Evolutionary conservation across 2,888 invertebrate genomes (phyloP).

Genomic region (Parnassius mnemosyne): DNA sequence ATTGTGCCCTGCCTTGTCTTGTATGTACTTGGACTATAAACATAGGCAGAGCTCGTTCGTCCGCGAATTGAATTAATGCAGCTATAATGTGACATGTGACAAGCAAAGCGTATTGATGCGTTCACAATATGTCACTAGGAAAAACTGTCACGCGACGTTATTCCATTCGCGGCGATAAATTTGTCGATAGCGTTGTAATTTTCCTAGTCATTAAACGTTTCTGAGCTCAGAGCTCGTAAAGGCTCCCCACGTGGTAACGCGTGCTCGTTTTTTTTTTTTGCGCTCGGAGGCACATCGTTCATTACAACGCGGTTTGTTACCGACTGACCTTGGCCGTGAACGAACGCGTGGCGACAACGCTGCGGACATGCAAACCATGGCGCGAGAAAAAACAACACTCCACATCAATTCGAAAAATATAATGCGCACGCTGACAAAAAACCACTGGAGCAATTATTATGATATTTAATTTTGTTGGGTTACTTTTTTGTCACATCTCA

Average conservation of each 20-base stretch:
- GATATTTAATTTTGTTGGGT: conserved; percentile 22
- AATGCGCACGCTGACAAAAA: conserved; percentile 14
- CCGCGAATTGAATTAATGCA: not conserved
- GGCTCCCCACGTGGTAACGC: conserved; percentile 65
- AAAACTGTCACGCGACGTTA: conserved; percentile 41
- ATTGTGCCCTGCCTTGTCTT: conserved; percentile 29
- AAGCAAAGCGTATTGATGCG: not conserved
- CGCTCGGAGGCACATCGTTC: conserved; percentile 62
- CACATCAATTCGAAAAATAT: conserved; percentile 11
- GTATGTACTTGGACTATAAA: conserved; percentile 41
- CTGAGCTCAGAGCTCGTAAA: conserved; percentile 51
- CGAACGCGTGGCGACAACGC: conserved; percentile 53
- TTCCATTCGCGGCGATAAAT: conserved; percentile 46
- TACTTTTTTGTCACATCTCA: conserved; percentile 14
- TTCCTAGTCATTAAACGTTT: conserved; percentile 70
- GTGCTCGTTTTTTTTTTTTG: conserved; percentile 35
- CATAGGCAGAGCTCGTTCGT: not conserved
- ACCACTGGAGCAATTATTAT: conserved; percentile 18
- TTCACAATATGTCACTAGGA: not conserved
- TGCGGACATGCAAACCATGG: conserved; percentile 38
- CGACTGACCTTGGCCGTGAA: conserved; percentile 78
- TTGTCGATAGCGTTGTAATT: conserved; percentile 58
- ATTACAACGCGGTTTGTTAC: conserved; percentile 67
- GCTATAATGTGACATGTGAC: not conserved
- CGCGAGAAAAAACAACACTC: conserved; percentile 29